Evolutionary conservation across 2,797 vertebrate species (phyloP).

Genomic region (Syncerus caffer): DNA sequence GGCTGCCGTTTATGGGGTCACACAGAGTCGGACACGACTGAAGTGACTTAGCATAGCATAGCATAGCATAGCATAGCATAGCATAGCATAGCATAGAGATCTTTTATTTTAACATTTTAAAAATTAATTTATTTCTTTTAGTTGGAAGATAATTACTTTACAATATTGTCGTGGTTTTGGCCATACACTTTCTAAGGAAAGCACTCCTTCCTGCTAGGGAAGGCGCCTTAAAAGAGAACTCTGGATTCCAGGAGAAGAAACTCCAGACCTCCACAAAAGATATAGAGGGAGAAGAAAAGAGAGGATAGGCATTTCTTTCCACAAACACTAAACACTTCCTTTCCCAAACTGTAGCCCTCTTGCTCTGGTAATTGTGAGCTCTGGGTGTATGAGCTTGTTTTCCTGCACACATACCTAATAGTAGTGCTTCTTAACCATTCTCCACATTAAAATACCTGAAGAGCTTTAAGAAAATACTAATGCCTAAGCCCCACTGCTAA

Average conservation of each 20-base stretch:
- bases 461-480: not conserved
- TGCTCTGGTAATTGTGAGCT: not conserved
- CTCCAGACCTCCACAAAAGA: not conserved
- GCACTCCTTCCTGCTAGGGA: not conserved
- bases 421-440: not conserved
- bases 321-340: not conserved
- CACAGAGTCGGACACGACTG: no score
- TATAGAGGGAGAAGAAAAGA: not conserved
- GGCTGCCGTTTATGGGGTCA: no score
- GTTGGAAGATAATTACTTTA: not conserved
- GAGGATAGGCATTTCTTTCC: not conserved
- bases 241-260: not conserved
- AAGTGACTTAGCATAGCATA: no score
- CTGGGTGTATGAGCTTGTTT: not conserved
- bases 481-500: not conserved
- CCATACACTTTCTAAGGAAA: not conserved
- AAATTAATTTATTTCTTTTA: not conserved
- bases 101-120: not conserved
- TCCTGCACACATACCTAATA: not conserved
- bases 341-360: not conserved
- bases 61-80: no score
- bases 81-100: no score
- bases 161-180: not conserved
- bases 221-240: not conserved
- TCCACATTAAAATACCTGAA: not conserved